Evolutionary conservation across 1,140 invertebrate genomes (phyloP), one percentile per base, ranked within the genome.

Genomic region (Venturia canescens): DNA sequence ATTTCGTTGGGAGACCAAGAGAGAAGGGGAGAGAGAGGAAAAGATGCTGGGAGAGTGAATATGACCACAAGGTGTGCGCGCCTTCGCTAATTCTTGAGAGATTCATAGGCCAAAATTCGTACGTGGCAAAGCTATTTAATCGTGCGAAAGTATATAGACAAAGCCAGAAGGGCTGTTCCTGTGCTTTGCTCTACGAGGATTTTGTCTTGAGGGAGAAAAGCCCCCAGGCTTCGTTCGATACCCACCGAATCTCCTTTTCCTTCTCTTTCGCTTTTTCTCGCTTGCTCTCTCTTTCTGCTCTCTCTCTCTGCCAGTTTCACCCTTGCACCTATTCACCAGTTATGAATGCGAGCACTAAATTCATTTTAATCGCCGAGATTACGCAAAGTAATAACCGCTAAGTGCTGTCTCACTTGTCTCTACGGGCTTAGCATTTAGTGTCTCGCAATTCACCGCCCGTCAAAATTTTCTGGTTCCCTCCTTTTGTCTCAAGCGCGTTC

Each of bases 311-410:
- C 16, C 9, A 60, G 34, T 38, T 13, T 29, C 80, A 63, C 50
- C 66, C 3, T 69, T 21, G 13, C 66, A 69, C 66, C 60, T 27
- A 81, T 83, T 83, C 63, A 31, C 34, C 60, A 75, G 85, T 85
- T 88, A 90, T 89, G 86, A 90, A 89, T 88, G 84, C 83, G 60
- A 44, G 67, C 81, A 86, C 86, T 90, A 87, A 90, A 90, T 90
- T 90, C 86, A 87, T 88, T 90, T 88, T 90, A 89, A 90, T 89
- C 86, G 86, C 82, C 76, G 78, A 87, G 88, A 90, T 90, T 90
- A 90, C 84, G 81, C 34, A 80, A 84, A 84, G 87, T 89, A 90
- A 89, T 90, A 89, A 90, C 85, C 86, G 83, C 88, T 88, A 88
- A 89, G 84, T 87, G 86, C 79, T 85, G 84, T 85, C 80, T 83